A percentile compares a stretch with the other conserved stretches of the same genome.
These are phyloP conservation scores for Dendrolimus houi DNA, from an alignment of 2,888 invertebrate species.

Conservation along the genomic window DNA sequence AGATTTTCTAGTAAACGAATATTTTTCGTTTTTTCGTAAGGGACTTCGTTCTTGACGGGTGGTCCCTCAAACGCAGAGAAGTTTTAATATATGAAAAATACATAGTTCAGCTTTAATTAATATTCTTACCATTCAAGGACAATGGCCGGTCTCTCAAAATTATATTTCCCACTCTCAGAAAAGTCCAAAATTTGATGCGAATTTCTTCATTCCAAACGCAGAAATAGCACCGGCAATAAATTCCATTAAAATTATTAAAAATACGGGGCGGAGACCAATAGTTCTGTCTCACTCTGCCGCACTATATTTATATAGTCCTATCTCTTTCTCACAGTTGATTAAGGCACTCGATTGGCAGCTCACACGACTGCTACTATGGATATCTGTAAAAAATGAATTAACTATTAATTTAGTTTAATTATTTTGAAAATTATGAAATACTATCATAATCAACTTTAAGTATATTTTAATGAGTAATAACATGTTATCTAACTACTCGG, in stretches of 20 bases:
- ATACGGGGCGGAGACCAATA: not conserved
- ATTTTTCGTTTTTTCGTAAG: too few relatives aligned
- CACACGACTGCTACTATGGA: not conserved
- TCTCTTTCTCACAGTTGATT: conserved; percentile 11
- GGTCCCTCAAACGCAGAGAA: too few relatives aligned
- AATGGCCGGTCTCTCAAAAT: not conserved
- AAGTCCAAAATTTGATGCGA: conserved; percentile 6
- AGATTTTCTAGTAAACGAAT: too few relatives aligned
- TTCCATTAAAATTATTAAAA: conserved; percentile 13
- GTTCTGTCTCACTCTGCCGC: conserved; percentile 2
- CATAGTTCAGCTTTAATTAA: too few relatives aligned
- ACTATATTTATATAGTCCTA: conserved; percentile 3
- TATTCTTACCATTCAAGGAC: not conserved
- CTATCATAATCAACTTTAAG: too few relatives aligned
- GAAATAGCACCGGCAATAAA: conserved; percentile 11
- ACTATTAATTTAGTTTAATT: not conserved
- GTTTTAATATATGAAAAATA: too few relatives aligned
- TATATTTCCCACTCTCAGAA: conserved; percentile 2
- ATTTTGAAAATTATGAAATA: too few relatives aligned
- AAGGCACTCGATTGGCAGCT: conserved; percentile 6
- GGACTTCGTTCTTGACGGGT: too few relatives aligned
- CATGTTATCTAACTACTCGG: too few relatives aligned
- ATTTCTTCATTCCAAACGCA: conserved; percentile 19
- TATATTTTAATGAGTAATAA: too few relatives aligned
- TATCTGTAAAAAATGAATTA: conserved; percentile 12